phyloP scores from a whole-genome alignment of 2,888 invertebrate genomes.

The Tolmerus cingulatus region DNA sequence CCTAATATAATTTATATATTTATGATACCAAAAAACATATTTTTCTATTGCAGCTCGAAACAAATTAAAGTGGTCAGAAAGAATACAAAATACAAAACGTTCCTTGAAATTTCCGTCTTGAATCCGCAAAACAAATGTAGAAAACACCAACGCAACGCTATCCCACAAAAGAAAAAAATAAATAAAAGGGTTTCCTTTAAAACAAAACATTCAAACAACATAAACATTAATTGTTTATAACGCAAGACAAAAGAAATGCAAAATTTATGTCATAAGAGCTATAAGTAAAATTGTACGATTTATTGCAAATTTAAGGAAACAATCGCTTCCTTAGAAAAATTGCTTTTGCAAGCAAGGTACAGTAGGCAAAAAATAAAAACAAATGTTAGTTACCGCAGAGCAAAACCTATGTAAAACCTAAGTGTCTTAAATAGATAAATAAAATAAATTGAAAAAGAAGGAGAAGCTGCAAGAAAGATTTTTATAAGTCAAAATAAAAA shows the following conservation, averaged over 20 bases:
- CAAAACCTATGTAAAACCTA: conserved; percentile 27
- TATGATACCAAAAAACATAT: neutral
- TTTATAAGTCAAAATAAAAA: conserved; percentile 19
- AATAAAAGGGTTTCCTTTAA: neutral
- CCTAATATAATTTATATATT: neutral
- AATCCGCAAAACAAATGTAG: neutral
- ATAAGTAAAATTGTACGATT: neutral
- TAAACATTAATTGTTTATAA: neutral
- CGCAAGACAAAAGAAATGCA: neutral
- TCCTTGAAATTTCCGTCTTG: conserved; percentile 28
- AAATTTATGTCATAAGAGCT: neutral
- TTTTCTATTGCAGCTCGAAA: conserved; percentile 11
- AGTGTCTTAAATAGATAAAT: conserved; percentile 37
- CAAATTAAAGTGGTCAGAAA: neutral
- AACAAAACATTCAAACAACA: neutral
- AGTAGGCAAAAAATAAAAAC: neutral
- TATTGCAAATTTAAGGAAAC: neutral
- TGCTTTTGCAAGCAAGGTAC: neutral
- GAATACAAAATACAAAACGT: conserved; percentile 1
- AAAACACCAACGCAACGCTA: neutral
- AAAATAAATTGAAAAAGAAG: neutral
- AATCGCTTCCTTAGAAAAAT: conserved; percentile 10
- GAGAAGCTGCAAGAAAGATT: neutral
- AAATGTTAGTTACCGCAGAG: neutral
- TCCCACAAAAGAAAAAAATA: neutral